Percentiles rank a stretch among this genome's conserved stretches.
Evolutionary conservation across 2,888 invertebrate genomes (phyloP).

Genomic region (Meteorus colon): DNA sequence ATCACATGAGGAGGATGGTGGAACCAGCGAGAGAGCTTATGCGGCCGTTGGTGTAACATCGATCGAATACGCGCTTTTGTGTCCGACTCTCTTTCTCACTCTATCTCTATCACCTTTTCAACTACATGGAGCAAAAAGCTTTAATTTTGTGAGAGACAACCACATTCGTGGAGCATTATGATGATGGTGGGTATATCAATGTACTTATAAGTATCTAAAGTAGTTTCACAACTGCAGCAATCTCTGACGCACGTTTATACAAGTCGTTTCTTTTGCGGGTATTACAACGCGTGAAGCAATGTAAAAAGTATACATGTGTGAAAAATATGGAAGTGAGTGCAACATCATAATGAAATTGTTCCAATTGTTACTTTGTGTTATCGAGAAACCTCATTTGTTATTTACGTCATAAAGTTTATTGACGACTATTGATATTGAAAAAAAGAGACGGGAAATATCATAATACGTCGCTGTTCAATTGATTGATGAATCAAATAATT

Average conservation of each 20-base stretch:
- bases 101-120: conserved; percentile 19
- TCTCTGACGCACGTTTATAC: not conserved
- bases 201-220: not conserved
- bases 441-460: not conserved
- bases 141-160: conserved; percentile 13
- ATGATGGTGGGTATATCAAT: conserved; percentile 3
- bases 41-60: conserved; percentile 42
- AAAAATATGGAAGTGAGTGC: not conserved
- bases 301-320: not conserved
- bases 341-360: not conserved
- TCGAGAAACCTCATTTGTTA: not conserved
- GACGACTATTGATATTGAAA: not conserved
- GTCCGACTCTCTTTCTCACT: conserved; percentile 30
- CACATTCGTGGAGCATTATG: not conserved
- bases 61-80: conserved; percentile 45
- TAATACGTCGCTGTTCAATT: not conserved
- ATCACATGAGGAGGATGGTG: conserved; percentile 26
- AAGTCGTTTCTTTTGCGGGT: not conserved
- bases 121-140: conserved; percentile 14
- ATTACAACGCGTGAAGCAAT: not conserved
- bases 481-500: not conserved
- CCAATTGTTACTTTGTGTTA: not conserved
- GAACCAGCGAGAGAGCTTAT: conserved; percentile 34
- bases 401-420: conserved; percentile 17
- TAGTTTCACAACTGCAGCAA: not conserved